Percentiles rank a stretch among this genome's conserved stretches.
Conservation (phyloP, 2,113 vertebrate species). For the Sminthopsis crassicaudata region DNA sequence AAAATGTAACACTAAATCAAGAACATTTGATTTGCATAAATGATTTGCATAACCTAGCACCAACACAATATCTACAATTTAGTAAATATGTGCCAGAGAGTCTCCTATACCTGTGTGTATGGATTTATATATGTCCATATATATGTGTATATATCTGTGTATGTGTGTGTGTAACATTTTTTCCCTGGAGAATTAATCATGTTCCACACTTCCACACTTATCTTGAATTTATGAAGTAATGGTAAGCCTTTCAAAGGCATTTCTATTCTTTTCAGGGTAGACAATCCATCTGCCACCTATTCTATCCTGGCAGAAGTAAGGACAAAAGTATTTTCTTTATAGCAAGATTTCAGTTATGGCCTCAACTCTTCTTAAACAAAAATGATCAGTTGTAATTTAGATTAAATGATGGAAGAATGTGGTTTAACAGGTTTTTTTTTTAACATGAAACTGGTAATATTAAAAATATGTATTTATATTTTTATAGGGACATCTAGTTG, state of each 20-base stretch:
- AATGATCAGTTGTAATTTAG: background rate
- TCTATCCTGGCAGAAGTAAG: background rate
- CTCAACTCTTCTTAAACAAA: background rate
- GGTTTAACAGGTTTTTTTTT: background rate
- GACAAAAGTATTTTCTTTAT: background rate
- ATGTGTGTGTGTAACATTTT: background rate
- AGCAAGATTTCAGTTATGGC: background rate
- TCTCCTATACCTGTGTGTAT: background rate
- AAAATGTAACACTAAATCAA: too few relatives aligned
- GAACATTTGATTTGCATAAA: background rate
- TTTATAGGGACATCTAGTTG: too few relatives aligned
- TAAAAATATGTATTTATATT: background rate
- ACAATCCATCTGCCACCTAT: background rate
- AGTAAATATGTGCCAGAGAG: too few relatives aligned
- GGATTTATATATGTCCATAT: too few relatives aligned
- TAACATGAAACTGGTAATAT: background rate
- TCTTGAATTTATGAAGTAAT: background rate
- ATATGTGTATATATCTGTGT: too few relatives aligned
- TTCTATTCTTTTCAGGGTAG: background rate
- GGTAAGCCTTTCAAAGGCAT: background rate
- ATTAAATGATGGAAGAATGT: background rate
- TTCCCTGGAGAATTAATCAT: background rate
- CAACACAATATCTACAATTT: background rate
- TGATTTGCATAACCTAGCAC: background rate
- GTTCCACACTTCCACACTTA: background rate